Conservation (phyloP, 2,797 vertebrate genomes). For the Pachyuromys duprasi region DNA sequence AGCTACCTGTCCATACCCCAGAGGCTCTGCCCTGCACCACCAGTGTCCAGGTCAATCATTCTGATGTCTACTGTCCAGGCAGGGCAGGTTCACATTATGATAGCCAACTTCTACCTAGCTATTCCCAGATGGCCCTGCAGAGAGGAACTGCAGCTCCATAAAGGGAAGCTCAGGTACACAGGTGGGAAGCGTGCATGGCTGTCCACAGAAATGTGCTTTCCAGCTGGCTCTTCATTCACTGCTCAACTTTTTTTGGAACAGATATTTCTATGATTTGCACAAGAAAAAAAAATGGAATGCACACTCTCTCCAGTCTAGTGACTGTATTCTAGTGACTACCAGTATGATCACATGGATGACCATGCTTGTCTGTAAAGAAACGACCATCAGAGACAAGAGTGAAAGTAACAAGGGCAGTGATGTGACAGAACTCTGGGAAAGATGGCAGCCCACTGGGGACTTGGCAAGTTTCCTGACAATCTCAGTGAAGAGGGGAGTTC, state of each 20-base stretch:
- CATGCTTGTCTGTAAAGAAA: background rate
- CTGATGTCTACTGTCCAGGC: too few relatives aligned
- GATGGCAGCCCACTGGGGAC: background rate
- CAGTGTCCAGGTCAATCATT: background rate
- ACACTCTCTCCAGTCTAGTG: background rate
- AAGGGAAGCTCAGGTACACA: background rate
- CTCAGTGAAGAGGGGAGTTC: background rate
- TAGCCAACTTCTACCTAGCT: background rate
- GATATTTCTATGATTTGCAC: background rate
- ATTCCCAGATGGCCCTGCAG: fast-evolving
- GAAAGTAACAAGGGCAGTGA: background rate
- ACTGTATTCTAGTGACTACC: background rate
- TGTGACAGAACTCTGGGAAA: background rate
- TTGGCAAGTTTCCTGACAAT: background rate
- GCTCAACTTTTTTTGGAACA: background rate
- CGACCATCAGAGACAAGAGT: background rate
- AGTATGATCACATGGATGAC: background rate
- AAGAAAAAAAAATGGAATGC: background rate
- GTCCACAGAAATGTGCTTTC: background rate
- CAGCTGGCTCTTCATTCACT: background rate
- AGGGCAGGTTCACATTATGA: background rate
- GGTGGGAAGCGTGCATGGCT: background rate
- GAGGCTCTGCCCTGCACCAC: background rate
- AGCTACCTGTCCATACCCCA: fast-evolving
- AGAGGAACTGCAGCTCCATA: background rate